Base-by-base conservation (phyloP, 2,797 vertebrate genomes). In the Furcifer pardalis region DNA sequence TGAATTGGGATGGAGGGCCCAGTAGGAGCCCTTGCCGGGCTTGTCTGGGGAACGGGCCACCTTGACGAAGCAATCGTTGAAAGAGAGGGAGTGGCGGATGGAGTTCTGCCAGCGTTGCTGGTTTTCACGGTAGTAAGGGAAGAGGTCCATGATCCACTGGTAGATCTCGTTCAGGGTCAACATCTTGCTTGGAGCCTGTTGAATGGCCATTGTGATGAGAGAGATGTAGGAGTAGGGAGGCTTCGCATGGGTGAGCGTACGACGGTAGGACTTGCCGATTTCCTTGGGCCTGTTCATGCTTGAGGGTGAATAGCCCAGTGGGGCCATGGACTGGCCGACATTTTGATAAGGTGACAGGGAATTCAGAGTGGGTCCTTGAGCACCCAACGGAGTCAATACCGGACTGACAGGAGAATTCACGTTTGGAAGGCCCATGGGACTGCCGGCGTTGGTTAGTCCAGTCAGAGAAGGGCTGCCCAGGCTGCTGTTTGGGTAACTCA, bases 71-170 rank as follows among this genome's bases (percentile, higher is more conserved):
- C 97, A 98, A 94, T 98, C 97, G 12, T 98, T 98, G 95, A 98
- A 98, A 83, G 97, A 98, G 12, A 98, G 96, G 0, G 97, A 98
- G 92, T 98, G 97, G 87, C 97, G 97, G 90, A 98, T 98, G 87
- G 97, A 97, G 94, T 98, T 98, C 94, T 98, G 97, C 97, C 97
- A 98, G 69, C 97, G 97, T 90, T 98, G 97, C 94, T 98, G 97
- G 96, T 98, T 98, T 93, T 98, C 97, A 0, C 97, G 96, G 90
- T 98, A 98, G 92, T 97, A 98, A 0, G 97, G 97, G 93, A 98
- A 98, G 89, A 98, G 96, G 93, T 98, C 97, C 97, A 98, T 98
- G 95, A 98, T 98, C 97, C 97, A 98, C 91, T 98, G 97, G 95
- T 98, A 98, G 94, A 98, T 98, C 95, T 98, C 97, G 0, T 98